Evolutionary conservation across 2,113 vertebrate genomes (phyloP).

Genomic region (Psittacula cyanocephala): DNA sequence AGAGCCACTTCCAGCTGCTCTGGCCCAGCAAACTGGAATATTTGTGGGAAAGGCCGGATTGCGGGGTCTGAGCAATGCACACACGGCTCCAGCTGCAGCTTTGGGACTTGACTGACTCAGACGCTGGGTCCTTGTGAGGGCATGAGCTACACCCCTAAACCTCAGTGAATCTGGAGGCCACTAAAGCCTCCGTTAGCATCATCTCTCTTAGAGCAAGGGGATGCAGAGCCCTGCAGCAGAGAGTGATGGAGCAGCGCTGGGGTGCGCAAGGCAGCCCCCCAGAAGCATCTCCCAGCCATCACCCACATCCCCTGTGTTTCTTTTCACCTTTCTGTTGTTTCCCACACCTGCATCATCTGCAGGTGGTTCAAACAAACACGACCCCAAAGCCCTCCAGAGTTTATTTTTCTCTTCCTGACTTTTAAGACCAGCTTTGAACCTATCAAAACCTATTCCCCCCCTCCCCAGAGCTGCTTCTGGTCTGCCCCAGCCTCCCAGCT

Average conservation of each 20-base stretch:
- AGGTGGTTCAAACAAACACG: not conserved
- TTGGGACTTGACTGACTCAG: not conserved
- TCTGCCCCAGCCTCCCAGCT: not conserved
- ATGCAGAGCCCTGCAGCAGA: not conserved
- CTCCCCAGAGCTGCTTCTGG: not conserved
- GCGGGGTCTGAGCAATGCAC: not conserved
- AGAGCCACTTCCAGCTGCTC: not conserved
- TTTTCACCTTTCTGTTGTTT: not conserved
- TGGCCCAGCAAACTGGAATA: slow-evolving; percentile 1
- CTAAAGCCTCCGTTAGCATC: not conserved
- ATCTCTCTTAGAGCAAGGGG: rapidly evolving
- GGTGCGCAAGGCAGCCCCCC: not conserved
- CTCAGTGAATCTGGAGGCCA: not conserved
- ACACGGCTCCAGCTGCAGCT: not conserved
- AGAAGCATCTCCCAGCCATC: not conserved
- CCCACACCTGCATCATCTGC: not conserved
- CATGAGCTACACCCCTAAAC: not conserved
- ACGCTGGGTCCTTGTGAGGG: not conserved
- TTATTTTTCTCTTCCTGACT: slow-evolving; percentile 11
- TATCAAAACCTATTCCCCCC: not conserved
- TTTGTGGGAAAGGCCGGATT: not conserved
- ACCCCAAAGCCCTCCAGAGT: not conserved
- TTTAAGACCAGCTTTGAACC: not conserved
- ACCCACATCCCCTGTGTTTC: not conserved
- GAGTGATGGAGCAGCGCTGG: rapidly evolving